Percentiles rank a stretch among this genome's conserved stretches.
Conservation (phyloP, 2,113 vertebrate genomes). For the Polyodon spathula region DNA sequence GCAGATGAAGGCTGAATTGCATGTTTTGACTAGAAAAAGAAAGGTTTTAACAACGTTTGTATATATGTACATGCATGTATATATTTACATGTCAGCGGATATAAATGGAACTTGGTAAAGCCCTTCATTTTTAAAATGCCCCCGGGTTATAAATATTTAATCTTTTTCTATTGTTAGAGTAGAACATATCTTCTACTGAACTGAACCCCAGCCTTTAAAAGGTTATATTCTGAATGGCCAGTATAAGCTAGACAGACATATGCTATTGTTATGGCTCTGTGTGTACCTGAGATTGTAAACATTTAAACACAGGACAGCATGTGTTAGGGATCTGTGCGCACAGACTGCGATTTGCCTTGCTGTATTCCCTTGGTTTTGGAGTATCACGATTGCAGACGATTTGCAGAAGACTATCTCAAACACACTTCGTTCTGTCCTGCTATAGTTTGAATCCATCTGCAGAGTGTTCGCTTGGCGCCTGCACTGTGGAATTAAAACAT, state of each 20-base stretch:
- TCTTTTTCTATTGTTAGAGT: slow-evolving; percentile 30
- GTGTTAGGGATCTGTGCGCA: neutral
- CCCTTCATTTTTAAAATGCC: slow-evolving; percentile 17
- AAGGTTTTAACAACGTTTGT: slow-evolving; percentile 29
- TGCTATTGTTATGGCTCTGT: too few species aligned
- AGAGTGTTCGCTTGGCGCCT: slow-evolving; percentile 30
- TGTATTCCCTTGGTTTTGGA: slow-evolving; percentile 4
- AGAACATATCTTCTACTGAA: slow-evolving; percentile 18
- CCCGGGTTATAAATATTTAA: slow-evolving; percentile 47
- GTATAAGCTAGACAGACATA: too few species aligned
- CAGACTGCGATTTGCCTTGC: neutral
- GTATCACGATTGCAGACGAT: neutral
- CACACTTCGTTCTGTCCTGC: slow-evolving; percentile 21
- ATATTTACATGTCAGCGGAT: slow-evolving; percentile 31
- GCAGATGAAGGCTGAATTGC: slow-evolving; percentile 30
- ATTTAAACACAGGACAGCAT: too few species aligned
- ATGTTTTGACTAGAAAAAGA: slow-evolving; percentile 13
- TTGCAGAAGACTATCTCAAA: slow-evolving; percentile 10
- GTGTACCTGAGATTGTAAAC: too few species aligned
- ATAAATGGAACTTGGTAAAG: slow-evolving; percentile 21
- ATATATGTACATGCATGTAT: slow-evolving; percentile 11
- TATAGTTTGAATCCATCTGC: slow-evolving; percentile 24
- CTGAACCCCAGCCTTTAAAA: slow-evolving; percentile 18
- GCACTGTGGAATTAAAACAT: neutral
- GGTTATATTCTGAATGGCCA: neutral